Base-by-base conservation (phyloP, 2,888 invertebrate genomes). In the Melieria crassipennis region DNA sequence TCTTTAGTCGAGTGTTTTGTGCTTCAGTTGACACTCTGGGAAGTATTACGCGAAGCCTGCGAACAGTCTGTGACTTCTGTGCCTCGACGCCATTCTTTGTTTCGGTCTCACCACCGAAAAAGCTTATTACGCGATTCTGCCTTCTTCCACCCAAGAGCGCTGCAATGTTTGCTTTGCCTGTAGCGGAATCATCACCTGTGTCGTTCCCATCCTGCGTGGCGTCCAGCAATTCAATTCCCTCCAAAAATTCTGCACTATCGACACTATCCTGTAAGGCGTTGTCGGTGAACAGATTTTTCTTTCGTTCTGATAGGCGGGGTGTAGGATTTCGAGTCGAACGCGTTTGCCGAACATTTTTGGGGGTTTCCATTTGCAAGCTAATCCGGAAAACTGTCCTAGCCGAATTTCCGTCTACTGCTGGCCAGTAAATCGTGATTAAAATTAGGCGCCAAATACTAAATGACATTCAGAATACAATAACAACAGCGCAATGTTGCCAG, bases 281-380 rank as follows among this genome's bases (percentile, higher is more conserved):
- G 5, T 73, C 70, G 11, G 68, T 60, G 79, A 92, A 92, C 75
- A 92, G 86, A 75, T 90, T 89, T 75, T 91, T 89, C 79, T 92
- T 91, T 46, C 91, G 88, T 76, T 91, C 91, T 0, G 90, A 88
- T 83, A 91, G 87, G 79, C 89, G 89, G 3, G 91, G 90, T 2
- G 91, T 91, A 13, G 83, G 82, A 57, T 76, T 79, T 46, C 85
- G 82, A 42, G 76, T 70, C 7, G 81, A 72, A 9, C 83, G 82
- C 47, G 42, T 43, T 67, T 76, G 72, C 16, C 78, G 77, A 9
- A 76, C 75, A 78, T 75, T 81, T 72, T 77, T 78, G 7, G 87
- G 86, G 46, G 86, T 86, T 67, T 86, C 85, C 86, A 86, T 86
- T 67, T 67, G 7, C 47, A 62, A 16, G n/a, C 43, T 63, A n/a